Evolutionary conservation across 1,140 invertebrate species (phyloP).

Genomic region (Anoplophora glabripennis): DNA sequence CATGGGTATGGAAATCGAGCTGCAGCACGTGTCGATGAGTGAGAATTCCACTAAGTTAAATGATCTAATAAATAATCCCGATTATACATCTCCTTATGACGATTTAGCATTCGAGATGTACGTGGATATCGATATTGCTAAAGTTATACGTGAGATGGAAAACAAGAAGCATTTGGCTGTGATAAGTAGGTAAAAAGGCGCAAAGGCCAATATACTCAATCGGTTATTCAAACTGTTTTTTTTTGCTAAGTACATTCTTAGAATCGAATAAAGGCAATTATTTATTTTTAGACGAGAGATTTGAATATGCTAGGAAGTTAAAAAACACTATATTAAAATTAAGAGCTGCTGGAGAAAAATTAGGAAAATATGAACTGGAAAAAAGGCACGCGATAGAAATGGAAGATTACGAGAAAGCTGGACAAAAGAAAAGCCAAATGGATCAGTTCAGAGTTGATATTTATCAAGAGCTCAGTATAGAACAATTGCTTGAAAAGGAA

Average conservation of each 20-base stretch:
- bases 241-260: too few relatives aligned
- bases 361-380: slow-evolving; percentile 87
- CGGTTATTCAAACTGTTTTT: too few relatives aligned
- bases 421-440: slow-evolving; percentile 84
- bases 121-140: slow-evolving; percentile 88
- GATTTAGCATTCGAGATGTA: slow-evolving; percentile 98
- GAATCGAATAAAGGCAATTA: background rate
- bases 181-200: slow-evolving; percentile 53
- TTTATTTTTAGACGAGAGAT: slow-evolving; percentile 70
- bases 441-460: slow-evolving; percentile 72
- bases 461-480: slow-evolving; percentile 67
- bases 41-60: slow-evolving; percentile 39
- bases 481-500: slow-evolving; percentile 75
- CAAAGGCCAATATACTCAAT: too few relatives aligned
- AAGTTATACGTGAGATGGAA: slow-evolving; percentile 84
- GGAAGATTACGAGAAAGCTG: slow-evolving; percentile 88
- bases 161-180: slow-evolving; percentile 83
- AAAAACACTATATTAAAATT: slow-evolving; percentile 82
- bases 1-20: slow-evolving; percentile 38
- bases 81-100: slow-evolving; percentile 82
- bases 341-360: slow-evolving; percentile 78
- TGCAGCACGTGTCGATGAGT: slow-evolving; percentile 7
- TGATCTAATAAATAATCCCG: slow-evolving; percentile 54
- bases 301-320: slow-evolving; percentile 87
- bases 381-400: slow-evolving; percentile 86